phyloP scores from a whole-genome alignment of 2,888 invertebrate genomes.

The Iphiclides podalirius region DNA sequence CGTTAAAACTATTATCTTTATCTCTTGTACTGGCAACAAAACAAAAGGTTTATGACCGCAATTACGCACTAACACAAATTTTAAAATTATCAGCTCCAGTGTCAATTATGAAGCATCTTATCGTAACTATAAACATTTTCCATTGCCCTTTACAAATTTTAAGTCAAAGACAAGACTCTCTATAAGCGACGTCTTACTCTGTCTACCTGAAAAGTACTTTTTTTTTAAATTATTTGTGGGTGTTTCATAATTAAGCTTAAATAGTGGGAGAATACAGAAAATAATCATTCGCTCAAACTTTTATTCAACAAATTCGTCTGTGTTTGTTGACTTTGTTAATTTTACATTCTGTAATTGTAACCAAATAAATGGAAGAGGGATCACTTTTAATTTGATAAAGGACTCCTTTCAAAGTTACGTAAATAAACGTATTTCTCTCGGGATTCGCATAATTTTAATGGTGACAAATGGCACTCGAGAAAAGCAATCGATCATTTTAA shows the following conservation, averaged over 20 bases:
- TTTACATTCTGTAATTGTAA: constrained; percentile 7
- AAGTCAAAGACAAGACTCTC: too few relatives aligned
- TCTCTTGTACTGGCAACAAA: too few relatives aligned
- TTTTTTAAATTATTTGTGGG: background rate
- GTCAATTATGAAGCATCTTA: too few relatives aligned
- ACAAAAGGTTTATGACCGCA: too few relatives aligned
- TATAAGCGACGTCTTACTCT: too few relatives aligned
- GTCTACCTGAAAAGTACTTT: background rate
- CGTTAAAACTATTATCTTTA: too few relatives aligned
- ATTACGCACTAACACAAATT: too few relatives aligned
- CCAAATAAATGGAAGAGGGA: background rate
- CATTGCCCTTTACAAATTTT: too few relatives aligned
- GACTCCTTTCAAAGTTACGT: background rate
- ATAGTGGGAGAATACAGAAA: background rate
- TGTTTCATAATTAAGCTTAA: background rate
- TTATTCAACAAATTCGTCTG: background rate
- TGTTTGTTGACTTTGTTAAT: constrained; percentile 4
- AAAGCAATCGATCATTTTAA: constrained; percentile 6
- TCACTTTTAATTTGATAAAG: constrained; percentile 4
- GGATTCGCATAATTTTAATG: constrained; percentile 9
- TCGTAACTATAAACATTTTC: too few relatives aligned
- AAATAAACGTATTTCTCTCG: background rate
- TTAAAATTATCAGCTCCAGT: too few relatives aligned
- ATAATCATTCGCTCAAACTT: background rate
- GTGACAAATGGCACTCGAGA: constrained; percentile 2